phyloP scores from a whole-genome alignment of 2,797 vertebrate genomes.

The Leptatherina wallacei region DNA sequence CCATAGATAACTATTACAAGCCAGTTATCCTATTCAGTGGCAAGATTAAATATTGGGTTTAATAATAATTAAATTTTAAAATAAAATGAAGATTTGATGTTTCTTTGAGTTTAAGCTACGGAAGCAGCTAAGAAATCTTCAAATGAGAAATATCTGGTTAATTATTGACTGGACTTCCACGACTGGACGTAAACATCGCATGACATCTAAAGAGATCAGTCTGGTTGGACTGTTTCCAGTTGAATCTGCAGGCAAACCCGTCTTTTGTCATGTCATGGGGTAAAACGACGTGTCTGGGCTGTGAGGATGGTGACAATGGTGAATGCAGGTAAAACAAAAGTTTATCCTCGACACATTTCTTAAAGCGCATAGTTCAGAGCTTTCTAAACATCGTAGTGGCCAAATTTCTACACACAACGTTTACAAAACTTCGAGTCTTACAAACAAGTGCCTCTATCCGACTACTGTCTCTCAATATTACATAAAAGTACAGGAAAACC shows the following conservation, averaged over 20 bases:
- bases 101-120: background rate
- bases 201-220: background rate
- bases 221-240: background rate
- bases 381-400: background rate
- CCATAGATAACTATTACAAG: too few relatives aligned
- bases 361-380: background rate
- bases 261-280: background rate
- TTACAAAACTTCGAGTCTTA: background rate
- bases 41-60: background rate
- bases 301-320: too few relatives aligned
- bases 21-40: background rate
- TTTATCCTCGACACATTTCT: background rate
- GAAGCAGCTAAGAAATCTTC: background rate
- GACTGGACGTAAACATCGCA: background rate
- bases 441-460: accelerated
- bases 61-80: background rate
- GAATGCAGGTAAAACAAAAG: background rate
- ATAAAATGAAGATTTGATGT: background rate
- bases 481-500: background rate
- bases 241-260: background rate
- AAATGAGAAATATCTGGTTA: background rate
- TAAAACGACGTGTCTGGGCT: background rate
- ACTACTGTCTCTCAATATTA: background rate
- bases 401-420: background rate
- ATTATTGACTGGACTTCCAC: background rate